Conservation (phyloP, 2,888 invertebrate genomes). For the Lasioglossum malachurum region DNA sequence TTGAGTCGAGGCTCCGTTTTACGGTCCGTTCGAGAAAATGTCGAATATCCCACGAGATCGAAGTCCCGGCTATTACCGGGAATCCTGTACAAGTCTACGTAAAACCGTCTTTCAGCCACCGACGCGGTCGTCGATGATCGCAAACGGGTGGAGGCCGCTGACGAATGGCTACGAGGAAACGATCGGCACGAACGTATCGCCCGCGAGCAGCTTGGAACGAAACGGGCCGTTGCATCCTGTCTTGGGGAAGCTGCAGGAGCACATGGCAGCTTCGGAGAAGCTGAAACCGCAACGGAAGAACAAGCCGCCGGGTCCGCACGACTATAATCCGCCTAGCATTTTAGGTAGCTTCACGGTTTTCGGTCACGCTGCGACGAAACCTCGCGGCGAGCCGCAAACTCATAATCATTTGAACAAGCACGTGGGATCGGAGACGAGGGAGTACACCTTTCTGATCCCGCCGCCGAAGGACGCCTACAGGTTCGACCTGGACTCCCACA, state of each 20-base stretch:
- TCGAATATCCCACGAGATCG: neutral
- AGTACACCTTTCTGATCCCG: constrained; percentile 80
- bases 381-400: constrained; percentile 83
- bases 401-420: constrained; percentile 65
- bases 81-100: neutral
- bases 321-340: constrained; percentile 77
- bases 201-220: constrained; percentile 72
- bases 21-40: neutral
- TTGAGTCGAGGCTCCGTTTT: neutral
- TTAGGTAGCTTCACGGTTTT: constrained; percentile 87
- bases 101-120: constrained; percentile 60
- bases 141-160: constrained; percentile 82
- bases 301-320: constrained; percentile 70
- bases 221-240: constrained; percentile 77
- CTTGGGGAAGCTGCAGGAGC: constrained; percentile 80
- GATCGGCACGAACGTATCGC: constrained; percentile 76
- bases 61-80: neutral
- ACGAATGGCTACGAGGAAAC: constrained; percentile 78
- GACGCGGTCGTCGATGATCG: constrained; percentile 79
- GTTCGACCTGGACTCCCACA: constrained; percentile 78
- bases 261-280: constrained; percentile 78
- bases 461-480: constrained; percentile 80
- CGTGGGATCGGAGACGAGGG: constrained; percentile 76
- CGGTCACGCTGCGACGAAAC: constrained; percentile 87
- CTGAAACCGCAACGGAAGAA: constrained; percentile 72